Conservation (phyloP, 2,888 invertebrate genomes). For the Ennomos quercinarius region DNA sequence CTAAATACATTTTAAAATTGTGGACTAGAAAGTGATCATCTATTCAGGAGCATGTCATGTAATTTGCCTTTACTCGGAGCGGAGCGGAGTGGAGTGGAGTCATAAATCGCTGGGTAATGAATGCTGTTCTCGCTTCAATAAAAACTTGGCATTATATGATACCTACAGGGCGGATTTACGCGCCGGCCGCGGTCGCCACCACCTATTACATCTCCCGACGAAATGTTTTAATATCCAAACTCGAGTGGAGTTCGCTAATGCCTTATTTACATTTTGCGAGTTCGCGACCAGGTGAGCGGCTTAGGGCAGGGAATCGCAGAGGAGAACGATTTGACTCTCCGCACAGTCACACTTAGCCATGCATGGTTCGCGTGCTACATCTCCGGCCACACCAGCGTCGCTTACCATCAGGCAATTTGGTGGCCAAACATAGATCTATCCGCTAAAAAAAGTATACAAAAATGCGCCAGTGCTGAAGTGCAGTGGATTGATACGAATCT, state of each 20-base stretch:
- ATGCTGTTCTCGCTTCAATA: conserved; percentile 65
- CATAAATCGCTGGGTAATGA: conserved; percentile 62
- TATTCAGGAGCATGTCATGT: conserved; percentile 44
- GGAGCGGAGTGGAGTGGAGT: conserved; percentile 2
- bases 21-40: conserved; percentile 31
- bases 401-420: too few relatives aligned
- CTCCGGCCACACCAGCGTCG: too few relatives aligned
- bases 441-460: too few relatives aligned
- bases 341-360: too few relatives aligned
- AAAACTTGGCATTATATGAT: conserved; percentile 61
- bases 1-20: not conserved
- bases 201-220: conserved; percentile 38
- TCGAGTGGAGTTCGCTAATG: conserved; percentile 30
- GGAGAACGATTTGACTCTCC: too few relatives aligned
- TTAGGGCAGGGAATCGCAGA: not conserved
- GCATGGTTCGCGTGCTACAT: too few relatives aligned
- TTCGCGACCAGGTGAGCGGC: conserved; percentile 9
- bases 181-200: conserved; percentile 32
- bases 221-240: conserved; percentile 49
- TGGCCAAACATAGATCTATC: too few relatives aligned
- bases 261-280: conserved; percentile 44
- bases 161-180: conserved; percentile 53
- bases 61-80: not conserved
- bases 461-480: too few relatives aligned
- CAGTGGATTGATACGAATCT: too few relatives aligned